A percentile compares a stretch with the other conserved stretches of the same genome.
Evolutionary conservation across 2,888 invertebrate genomes (phyloP).

Genomic region (Drosophila paranaensis): DNA sequence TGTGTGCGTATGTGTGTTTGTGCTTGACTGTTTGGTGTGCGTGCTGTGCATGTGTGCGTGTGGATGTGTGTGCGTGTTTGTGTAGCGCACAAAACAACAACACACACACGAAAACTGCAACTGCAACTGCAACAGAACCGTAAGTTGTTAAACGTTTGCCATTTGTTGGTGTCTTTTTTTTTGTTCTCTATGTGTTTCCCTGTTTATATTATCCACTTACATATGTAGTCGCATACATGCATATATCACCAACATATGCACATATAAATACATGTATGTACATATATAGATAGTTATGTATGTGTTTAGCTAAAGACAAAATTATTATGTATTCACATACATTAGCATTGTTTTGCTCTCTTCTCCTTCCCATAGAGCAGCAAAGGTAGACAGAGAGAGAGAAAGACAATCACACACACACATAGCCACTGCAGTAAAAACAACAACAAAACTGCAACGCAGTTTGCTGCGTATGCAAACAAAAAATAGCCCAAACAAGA

Average conservation of each 20-base stretch:
- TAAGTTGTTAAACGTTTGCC: constrained; percentile 40
- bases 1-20: constrained; percentile 3
- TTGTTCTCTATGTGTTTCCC: neutral
- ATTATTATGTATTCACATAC: constrained; percentile 16
- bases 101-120: constrained; percentile 40
- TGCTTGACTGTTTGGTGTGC: constrained; percentile 22
- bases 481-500: constrained; percentile 13
- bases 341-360: constrained; percentile 28
- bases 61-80: constrained; percentile 17
- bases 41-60: constrained; percentile 7
- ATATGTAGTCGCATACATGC: neutral
- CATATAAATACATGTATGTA: neutral
- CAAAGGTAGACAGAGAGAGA: neutral
- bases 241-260: constrained; percentile 16
- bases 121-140: constrained; percentile 50
- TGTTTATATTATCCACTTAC: constrained; percentile 9
- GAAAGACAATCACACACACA: constrained; percentile 1
- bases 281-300: neutral
- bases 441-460: constrained; percentile 40
- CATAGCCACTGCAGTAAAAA: constrained; percentile 10
- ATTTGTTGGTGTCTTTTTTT: constrained; percentile 19
- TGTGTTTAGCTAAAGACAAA: constrained; percentile 1
- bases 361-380: constrained; percentile 1
- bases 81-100: constrained; percentile 46
- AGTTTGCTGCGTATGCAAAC: constrained; percentile 38